Conservation (phyloP, 2,888 invertebrate genomes). For the Halictus ligatus region DNA sequence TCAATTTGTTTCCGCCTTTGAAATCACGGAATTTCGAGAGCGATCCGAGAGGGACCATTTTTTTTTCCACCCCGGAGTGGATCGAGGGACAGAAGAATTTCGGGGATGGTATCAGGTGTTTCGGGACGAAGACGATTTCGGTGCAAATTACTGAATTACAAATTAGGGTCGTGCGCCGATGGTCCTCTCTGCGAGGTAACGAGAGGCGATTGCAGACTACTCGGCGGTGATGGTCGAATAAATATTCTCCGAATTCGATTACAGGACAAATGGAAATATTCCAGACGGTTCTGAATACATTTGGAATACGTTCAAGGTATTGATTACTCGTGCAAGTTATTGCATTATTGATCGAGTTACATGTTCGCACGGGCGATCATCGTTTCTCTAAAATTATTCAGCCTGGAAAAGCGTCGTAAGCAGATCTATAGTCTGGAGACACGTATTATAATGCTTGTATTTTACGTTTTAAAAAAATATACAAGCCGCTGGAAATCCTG, state of each 20-base stretch:
- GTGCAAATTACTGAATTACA: conserved; percentile 72
- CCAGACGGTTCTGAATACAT: not conserved
- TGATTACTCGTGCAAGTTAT: not conserved
- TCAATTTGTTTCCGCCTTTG: conserved; percentile 54
- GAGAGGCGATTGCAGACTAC: conserved; percentile 4
- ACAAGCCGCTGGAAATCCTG: not conserved
- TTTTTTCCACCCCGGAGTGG: conserved; percentile 13
- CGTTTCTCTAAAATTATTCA: too few relatives aligned
- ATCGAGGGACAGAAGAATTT: conserved; percentile 42
- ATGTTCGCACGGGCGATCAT: too few relatives aligned
- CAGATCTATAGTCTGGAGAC: too few relatives aligned
- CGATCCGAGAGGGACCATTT: conserved; percentile 29
- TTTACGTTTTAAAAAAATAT: not conserved
- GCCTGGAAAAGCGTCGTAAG: too few relatives aligned
- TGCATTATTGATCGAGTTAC: too few relatives aligned
- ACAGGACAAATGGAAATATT: not conserved
- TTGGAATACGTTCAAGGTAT: not conserved
- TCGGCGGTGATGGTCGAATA: not conserved
- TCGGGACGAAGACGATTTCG: conserved; percentile 65
- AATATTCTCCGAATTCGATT: not conserved
- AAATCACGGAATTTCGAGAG: conserved; percentile 53
- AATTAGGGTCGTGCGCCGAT: conserved; percentile 67
- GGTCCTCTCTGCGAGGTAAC: not conserved
- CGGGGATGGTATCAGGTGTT: conserved; percentile 70
- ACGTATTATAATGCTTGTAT: too few relatives aligned